Base-by-base conservation (phyloP, 2,888 invertebrate genomes). In the Cantharis rustica region DNA sequence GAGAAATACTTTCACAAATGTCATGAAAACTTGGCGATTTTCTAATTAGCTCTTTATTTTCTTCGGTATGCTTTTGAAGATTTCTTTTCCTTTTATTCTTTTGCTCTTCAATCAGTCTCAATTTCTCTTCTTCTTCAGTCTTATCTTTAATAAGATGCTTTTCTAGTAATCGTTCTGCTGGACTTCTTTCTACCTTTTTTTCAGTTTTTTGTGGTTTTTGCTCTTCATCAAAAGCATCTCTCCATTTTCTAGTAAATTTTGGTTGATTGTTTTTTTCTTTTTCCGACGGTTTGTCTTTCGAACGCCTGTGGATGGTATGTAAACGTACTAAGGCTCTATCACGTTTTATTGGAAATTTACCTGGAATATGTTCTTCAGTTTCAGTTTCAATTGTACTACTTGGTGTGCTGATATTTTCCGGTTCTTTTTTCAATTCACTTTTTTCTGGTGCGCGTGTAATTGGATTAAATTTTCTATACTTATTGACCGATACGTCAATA, bases 401-500 rank as follows among this genome's bases (percentile, higher is more conserved):
- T 7, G 78, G 75, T n/a, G 68, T 70, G 68, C 73, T 70, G 4
- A 74, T 72, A n/a, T 68, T 72, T 78, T 78, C 75, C 71, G 74
- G 16, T 75, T 62, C 23, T 76, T 73, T 73, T 64, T 79, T 47
- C 61, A 61, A 70, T 76, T 81, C 76, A 68, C 68, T 16, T 10
- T 17, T 61, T 10, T 73, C 73, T 9, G 69, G 20, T 62, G 82
- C 80, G 85, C 78, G 82, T 27, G 47, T n/a, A n/a, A 47, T 47
- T 47, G 76, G 76, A 13, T 89, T 85, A 75, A 83, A 86, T 76
- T 85, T 87, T 61, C 89, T 88, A 84, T 93, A 93, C 82, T 90
- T 91, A 79, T 93, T 91, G 79, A 91, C 91, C 0, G 95, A 94
- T 0, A 96, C 95, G 86, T 96, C 96, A 81, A 96, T 96, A 85